Evolutionary conservation across 2,888 invertebrate genomes (phyloP), one percentile per base, ranked within the genome.

Genomic region (Pollenia angustigena): DNA sequence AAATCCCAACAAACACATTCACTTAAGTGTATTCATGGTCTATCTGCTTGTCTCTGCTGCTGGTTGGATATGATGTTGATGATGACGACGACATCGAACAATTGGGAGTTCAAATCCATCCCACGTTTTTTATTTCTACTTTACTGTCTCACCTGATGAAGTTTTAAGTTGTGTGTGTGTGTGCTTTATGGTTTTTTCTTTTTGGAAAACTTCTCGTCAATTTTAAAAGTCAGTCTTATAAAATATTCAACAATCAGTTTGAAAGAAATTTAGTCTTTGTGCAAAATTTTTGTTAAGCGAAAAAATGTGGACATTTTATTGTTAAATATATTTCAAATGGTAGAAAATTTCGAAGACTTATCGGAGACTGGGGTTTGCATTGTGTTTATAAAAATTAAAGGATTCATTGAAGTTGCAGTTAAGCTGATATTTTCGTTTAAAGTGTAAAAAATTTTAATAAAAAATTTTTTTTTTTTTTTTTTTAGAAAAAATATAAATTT

Each of bases 161-260:
- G 23, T 50, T 79, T 79, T 52, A 10, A n/a, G 40, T 60, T 52
- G 74, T 44, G 40, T 82, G 44, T 76, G 42, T 23, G 23, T 11
- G 23, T 54, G 16, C 18, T 32, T 40, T n/a, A 18, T 44, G 54
- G 48, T 42, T 44, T 46, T 71, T 52, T 56, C 40, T 56, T 76
- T 74, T 72, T n/a, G 11, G 46, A 64, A 52, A 66, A 85, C 54
- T 64, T 58, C 58, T 71, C 56, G 48, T 78, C 84, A 78, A 72
- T 87, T 84, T 87, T 48, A 81, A 87, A 83, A 76, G 83, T 86
- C 83, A 76, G 79, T 66, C 87, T 84, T 74, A 87, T 87, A 81
- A 87, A 84, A 84, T 84, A 87, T 87, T 84, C 81, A 87, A 84
- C 87, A 87, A 68, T 81, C 76, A 68, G 68, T 62, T 78, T 54